These are phyloP conservation scores for Pygoscelis antarcticus DNA, from an alignment of 2,113 vertebrate genomes.

Conservation along the genomic window DNA sequence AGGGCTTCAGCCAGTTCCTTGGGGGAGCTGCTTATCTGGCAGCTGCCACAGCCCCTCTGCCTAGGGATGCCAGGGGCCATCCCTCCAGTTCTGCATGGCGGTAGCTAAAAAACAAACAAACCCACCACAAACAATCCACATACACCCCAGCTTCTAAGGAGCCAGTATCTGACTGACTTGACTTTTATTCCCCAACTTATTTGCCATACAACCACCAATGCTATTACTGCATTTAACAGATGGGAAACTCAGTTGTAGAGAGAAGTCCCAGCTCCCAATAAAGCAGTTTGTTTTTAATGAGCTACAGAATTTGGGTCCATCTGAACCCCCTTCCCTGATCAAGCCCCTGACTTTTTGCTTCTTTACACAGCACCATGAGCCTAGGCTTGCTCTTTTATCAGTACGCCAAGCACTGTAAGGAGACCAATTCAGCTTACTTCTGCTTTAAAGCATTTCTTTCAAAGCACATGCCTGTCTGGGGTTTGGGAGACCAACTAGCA, in stretches of 20 bases:
- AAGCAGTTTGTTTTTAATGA: background rate
- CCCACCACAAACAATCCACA: too few species aligned
- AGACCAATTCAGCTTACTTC: background rate
- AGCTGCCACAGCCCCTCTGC: background rate
- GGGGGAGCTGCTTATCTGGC: background rate
- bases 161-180: background rate
- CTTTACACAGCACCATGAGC: background rate
- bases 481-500: background rate
- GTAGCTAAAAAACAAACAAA: background rate
- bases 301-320: background rate
- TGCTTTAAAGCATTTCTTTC: background rate
- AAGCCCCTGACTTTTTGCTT: background rate
- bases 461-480: background rate
- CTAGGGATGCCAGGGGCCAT: background rate
- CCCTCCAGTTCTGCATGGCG: background rate
- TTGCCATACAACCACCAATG: background rate
- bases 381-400: background rate
- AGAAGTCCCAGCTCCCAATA: background rate
- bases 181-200: background rate
- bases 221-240: background rate
- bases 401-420: background rate
- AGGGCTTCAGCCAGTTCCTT: background rate
- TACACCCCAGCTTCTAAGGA: background rate
- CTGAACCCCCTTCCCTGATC: background rate
- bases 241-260: background rate